Evolutionary conservation across 2,797 vertebrate genomes (phyloP).

Genomic region (Adrianichthys oophorus): DNA sequence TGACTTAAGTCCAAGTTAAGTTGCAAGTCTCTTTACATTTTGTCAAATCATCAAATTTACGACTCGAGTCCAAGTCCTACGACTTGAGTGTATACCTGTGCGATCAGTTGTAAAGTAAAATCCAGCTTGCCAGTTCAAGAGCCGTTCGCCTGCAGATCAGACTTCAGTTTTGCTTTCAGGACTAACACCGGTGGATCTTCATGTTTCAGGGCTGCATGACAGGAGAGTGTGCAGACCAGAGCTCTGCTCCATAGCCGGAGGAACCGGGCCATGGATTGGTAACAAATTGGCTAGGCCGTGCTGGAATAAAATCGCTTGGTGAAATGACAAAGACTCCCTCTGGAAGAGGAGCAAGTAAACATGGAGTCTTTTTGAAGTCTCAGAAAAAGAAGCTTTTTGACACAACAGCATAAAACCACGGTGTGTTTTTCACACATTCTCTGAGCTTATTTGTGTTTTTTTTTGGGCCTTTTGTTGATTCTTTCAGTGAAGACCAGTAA

Average conservation of each 20-base stretch:
- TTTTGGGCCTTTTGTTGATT: constrained; percentile 19
- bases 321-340: constrained; percentile 34
- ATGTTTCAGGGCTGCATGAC: constrained; percentile 21
- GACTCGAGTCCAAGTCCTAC: no score
- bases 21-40: no score
- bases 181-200: constrained; percentile 35
- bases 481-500: constrained; percentile 47
- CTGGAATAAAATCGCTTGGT: constrained; percentile 58
- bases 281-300: constrained; percentile 59
- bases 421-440: constrained; percentile 36
- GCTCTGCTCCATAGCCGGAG: constrained; percentile 14
- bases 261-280: constrained; percentile 61
- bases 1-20: no score
- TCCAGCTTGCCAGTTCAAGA: constrained; percentile 1
- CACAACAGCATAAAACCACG: constrained; percentile 29
- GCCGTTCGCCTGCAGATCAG: constrained; percentile 11
- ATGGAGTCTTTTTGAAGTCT: constrained; percentile 53
- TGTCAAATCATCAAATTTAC: no score
- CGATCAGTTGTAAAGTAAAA: constrained; percentile 11
- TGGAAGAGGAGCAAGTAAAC: constrained; percentile 43
- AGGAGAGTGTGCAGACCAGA: constrained; percentile 20
- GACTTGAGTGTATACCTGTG: no score
- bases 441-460: constrained; percentile 44
- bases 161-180: constrained; percentile 14
- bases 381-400: constrained; percentile 42